Base-by-base conservation (phyloP, 2,888 invertebrate genomes). In the Cacoxenus indagator region DNA sequence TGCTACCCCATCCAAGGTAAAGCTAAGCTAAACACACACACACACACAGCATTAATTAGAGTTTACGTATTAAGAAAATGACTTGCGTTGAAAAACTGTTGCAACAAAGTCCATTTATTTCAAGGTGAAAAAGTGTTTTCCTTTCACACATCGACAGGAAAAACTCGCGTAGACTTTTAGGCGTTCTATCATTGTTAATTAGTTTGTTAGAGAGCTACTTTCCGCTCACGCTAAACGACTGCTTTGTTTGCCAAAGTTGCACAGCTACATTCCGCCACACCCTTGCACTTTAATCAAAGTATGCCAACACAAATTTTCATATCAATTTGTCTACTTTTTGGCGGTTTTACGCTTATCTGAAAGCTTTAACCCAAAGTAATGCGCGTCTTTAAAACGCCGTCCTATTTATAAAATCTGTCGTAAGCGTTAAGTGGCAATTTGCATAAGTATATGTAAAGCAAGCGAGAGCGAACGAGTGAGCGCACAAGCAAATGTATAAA, bases 381-480 rank as follows among this genome's bases (percentile, higher is more conserved):
- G 14, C 14, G 14, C 14, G 37, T 37, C 37, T 37, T 37, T 37
- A 37, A 14, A 11, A 14, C 37, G 14, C 37, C 8, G 14, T 11
- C 14, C 8, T 37, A 37, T 37, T 37, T 51, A 51, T 51, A 17
- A 51, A 48, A 48, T 64, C 51, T 48, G 48, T 64, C 64, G 51
- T 64, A 17, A 48, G 29, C 65, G 65, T 65, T 54, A 65, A 65
- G 54, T 54, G 65, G 65, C 65, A 65, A 54, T 65, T 65, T 65
- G 43, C 54, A 65, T 65, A 65, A 65, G 64, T 17, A 51, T 51
- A 51, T 51, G 51, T 19, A 19, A 51, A 51, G 22, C n/a, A n/a
- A n/a, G n/a, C n/a, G n/a, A n/a, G n/a, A n/a, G n/a, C n/a, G n/a
- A n/a, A n/a, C n/a, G n/a, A n/a, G n/a, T n/a, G n/a, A n/a, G n/a